Percentiles rank a stretch among this genome's conserved stretches.
These are phyloP conservation scores for Amblyjoppa fuscipennis DNA, from an alignment of 2,888 invertebrate genomes.

Conservation along the genomic window DNA sequence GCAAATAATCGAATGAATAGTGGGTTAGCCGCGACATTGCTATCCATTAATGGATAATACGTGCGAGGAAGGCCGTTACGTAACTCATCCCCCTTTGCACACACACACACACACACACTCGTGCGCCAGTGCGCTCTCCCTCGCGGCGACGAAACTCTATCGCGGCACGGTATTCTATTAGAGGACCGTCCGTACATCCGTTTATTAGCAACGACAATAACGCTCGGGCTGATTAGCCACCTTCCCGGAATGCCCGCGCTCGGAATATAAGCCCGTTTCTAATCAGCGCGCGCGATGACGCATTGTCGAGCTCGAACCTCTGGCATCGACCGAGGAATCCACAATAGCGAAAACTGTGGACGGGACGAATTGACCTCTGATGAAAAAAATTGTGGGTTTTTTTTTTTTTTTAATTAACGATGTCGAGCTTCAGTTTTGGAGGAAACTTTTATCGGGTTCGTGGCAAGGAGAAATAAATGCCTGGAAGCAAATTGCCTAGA, in stretches of 20 bases:
- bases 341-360: background rate
- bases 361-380: background rate
- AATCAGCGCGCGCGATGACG: slow-evolving; percentile 42
- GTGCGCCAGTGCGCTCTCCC: slow-evolving; percentile 4
- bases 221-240: slow-evolving; percentile 64
- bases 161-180: slow-evolving; percentile 76
- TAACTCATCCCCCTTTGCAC: slow-evolving; percentile 63
- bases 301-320: background rate
- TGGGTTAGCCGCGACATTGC: slow-evolving; percentile 78
- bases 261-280: slow-evolving; percentile 58
- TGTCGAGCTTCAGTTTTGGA: background rate
- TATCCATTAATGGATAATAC: slow-evolving; percentile 82
- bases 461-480: background rate
- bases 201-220: slow-evolving; percentile 80
- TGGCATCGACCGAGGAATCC: background rate
- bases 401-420: background rate
- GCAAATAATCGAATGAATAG: slow-evolving; percentile 81
- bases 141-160: slow-evolving; percentile 68
- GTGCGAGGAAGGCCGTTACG: slow-evolving; percentile 71
- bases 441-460: background rate
- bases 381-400: background rate
- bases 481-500: too few species aligned
- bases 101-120: background rate
- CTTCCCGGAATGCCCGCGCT: slow-evolving; percentile 27
- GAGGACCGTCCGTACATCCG: slow-evolving; percentile 75